These are phyloP conservation scores for Dermatemys mawii DNA, from an alignment of 2,113 vertebrate species.

Conservation along the genomic window DNA sequence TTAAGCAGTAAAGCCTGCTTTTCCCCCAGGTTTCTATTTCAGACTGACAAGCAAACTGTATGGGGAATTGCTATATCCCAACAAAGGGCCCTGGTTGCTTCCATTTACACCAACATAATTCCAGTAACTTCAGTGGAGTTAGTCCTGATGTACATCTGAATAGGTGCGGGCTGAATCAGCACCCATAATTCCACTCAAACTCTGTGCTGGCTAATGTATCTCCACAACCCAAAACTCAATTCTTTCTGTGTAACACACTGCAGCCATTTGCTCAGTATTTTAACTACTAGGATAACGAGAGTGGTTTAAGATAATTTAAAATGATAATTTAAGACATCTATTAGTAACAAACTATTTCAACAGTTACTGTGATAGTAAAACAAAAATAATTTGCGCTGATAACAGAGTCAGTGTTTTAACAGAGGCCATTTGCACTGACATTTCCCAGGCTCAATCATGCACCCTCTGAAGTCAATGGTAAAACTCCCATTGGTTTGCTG, in stretches of 20 bases:
- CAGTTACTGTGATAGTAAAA: not conserved
- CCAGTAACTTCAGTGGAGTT: not conserved
- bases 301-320: not conserved
- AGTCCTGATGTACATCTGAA: not conserved
- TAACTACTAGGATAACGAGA: not conserved
- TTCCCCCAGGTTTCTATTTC: not conserved
- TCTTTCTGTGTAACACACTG: not conserved
- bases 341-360: not conserved
- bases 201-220: not conserved
- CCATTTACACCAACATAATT: not conserved
- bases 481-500: not conserved
- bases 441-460: not conserved
- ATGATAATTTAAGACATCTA: not conserved
- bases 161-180: not conserved
- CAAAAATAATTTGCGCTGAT: not conserved
- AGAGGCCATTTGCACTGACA: not conserved
- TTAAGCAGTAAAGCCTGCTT: not conserved
- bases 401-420: not conserved
- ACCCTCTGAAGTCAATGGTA: not conserved
- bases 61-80: not conserved
- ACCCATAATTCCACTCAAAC: not conserved
- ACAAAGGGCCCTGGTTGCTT: not conserved
- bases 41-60: conserved; percentile 13
- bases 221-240: not conserved
- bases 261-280: not conserved